These are phyloP conservation scores for Datnioides undecimradiatus DNA, from an alignment of 2,113 vertebrate genomes.

Conservation along the genomic window DNA sequence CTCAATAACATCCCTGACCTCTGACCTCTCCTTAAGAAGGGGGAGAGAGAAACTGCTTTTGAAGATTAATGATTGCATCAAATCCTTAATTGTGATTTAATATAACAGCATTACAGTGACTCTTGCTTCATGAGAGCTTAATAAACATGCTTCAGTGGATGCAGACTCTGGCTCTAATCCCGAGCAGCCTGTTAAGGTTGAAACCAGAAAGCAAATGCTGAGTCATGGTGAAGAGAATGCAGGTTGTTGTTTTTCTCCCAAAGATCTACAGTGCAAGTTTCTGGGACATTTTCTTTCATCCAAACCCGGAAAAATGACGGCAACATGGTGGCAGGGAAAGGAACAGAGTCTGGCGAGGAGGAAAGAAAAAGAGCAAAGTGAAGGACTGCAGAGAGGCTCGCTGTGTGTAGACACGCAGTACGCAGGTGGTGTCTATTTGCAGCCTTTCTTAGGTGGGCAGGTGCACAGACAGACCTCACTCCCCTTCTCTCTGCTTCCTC, in stretches of 20 bases:
- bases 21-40: background rate
- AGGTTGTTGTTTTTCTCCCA: slow-evolving; percentile 61
- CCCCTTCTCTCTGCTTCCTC: slow-evolving; percentile 35
- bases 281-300: slow-evolving; percentile 31
- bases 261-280: slow-evolving; percentile 15
- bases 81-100: slow-evolving; percentile 26
- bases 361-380: slow-evolving; percentile 12
- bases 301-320: slow-evolving; percentile 9
- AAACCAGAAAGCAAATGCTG: slow-evolving; percentile 57
- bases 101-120: slow-evolving; percentile 21
- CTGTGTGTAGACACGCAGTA: slow-evolving; percentile 43
- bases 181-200: slow-evolving; percentile 28
- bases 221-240: slow-evolving; percentile 60
- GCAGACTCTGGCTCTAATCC: slow-evolving; percentile 43
- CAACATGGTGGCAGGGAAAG: background rate
- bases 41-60: background rate
- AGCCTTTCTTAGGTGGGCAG: slow-evolving; percentile 67
- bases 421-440: slow-evolving; percentile 75
- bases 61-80: slow-evolving; percentile 11
- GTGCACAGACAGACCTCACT: slow-evolving; percentile 58
- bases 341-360: slow-evolving; percentile 13
- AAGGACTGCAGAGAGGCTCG: slow-evolving; percentile 32
- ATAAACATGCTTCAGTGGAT: slow-evolving; percentile 45
- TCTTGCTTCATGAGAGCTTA: slow-evolving; percentile 36
- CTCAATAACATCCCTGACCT: background rate